Base-by-base conservation (phyloP, 2,797 vertebrate genomes). In the Helicolenus hilgendorfi region DNA sequence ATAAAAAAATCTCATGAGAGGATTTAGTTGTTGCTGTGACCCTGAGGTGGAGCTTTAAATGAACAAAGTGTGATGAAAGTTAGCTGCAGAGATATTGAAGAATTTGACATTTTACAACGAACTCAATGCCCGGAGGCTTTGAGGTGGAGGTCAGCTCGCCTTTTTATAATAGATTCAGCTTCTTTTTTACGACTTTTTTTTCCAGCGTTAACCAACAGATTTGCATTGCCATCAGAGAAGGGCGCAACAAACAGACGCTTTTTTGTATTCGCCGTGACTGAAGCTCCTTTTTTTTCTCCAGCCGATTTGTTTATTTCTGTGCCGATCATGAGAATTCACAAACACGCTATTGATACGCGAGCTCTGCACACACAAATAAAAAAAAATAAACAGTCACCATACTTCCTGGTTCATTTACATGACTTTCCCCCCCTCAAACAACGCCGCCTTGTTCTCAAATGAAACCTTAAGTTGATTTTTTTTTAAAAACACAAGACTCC, bases 401-500 rank as follows among this genome's bases (percentile, higher is more conserved):
- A 91, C 86, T 96, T 94, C 91, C 88, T 89, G 77, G 72, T 85
- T 78, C 41, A 97, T 97, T 97, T 97, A 94, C 97, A 97, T 97
- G 91, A 83, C 38, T 83, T 79, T 91, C 65, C 68, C 26, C n/a
- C n/a, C 1, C 62, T 49, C 26, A 15, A 85, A 96, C 89, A 96
- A 84, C 77, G 5, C 68, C 1, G 24, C 76, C 79, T 86, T 90
- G 91, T 95, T 93, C 68, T 86, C n/a, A 58, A 13, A 7, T 67
- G 10, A 73, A 59, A 60, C 35, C 2, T 36, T 62, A 77, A 82
- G 53, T 83, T 4, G 13, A 75, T 36, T 49, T 65, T 62, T 55
- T 68, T 67, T 7, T 31, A n/a, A 36, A 5, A n/a, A 72, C 14
- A 84, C 31, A 75, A 59, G 55, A 63, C 67, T 27, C 11, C 4